Base-by-base conservation (phyloP, 2,113 vertebrate genomes). In the Plotosus lineatus region DNA sequence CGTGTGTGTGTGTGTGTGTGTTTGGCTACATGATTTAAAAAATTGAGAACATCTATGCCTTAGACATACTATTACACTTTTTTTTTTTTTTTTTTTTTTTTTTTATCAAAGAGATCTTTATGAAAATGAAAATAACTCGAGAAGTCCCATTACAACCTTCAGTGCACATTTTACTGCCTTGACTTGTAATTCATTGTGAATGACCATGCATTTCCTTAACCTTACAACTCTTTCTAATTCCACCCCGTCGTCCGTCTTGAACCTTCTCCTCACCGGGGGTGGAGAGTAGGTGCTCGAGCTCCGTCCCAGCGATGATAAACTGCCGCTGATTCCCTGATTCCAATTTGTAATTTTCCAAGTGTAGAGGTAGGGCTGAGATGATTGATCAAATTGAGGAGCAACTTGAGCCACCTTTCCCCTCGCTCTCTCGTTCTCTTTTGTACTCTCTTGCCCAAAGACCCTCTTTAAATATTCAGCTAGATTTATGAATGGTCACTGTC, bases 291-390 rank as follows among this genome's bases (percentile, higher is more conserved):
- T 77, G 51, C 75, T 75, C 73, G 85, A 82, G 33, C 68, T 46
- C 55, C 79, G 77, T 89, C 85, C 91, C 90, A 88, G 86, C 86
- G 86, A 91, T 92, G 91, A 93, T 91, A 87, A 93, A 92, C 91
- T 90, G 90, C 89, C 87, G 72, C 89, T 91, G 90, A 93, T 92
- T 91, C 90, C 90, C 90, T 90, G 91, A 92, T 91, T 92, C 91
- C 90, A 90, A 90, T 92, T 92, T 93, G 91, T 93, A 92, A 94
- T 94, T 93, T 92, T 92, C 91, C 84, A 88, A 92, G 92, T 88
- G 87, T 88, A 89, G 90, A 92, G 93, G 91, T 92, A 92, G 91
- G 90, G 90, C 89, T 84, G 77, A 85, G 86, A 90, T 90, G 86
- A 93, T 93, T 92, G 91, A 94, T 94, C 92, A 93, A 91, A 88